Base-by-base conservation (phyloP, 2,888 invertebrate genomes). In the Callinectes sapidus region DNA sequence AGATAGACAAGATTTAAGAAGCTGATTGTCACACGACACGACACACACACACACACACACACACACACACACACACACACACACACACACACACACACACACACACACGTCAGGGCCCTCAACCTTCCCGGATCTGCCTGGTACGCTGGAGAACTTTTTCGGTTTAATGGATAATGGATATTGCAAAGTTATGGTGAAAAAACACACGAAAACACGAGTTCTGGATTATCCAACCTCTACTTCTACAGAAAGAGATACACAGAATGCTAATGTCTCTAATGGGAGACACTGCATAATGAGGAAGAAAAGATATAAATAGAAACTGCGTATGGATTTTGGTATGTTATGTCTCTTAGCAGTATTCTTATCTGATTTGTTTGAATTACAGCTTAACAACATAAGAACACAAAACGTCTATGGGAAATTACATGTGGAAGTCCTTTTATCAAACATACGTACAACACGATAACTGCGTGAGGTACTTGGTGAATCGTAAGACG, bases 31-130 rank as follows among this genome's bases (percentile, higher is more conserved):
- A 48, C 48, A 48, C 48, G 48, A 10, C 2, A 39, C 39, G 5
- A 28, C 28, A 28, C 71, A 71, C 71, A 28, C 28, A 71, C 28
- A 28, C 28, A 71, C 71, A 71, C 71, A 71, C 71, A 71, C 61
- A 61, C 61, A 61, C 61, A 61, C 61, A 28, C 71, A 71, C 71
- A 28, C 28, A 71, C 28, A 28, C 28, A 71, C 71, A 71, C 71
- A 71, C 71, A 71, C 61, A 61, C 61, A 61, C 61, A 61, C 61
- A 61, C 61, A 71, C 71, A 71, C 71, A 71, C 71, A 71, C 71
- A 13, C n/a, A 23, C 13, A 13, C 23, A 23, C 28, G 71, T 71
- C 71, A 10, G 71, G 28, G n/a, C 71, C 28, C 71, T 71, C n/a
- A 6, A 71, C 13, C 13, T 23, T n/a, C 23, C 71, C 28, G n/a